A percentile compares a stretch with the other conserved stretches of the same genome.
These are phyloP conservation scores for Tetragonula clypearis DNA, from an alignment of 1,140 invertebrate species.

Conservation along the genomic window DNA sequence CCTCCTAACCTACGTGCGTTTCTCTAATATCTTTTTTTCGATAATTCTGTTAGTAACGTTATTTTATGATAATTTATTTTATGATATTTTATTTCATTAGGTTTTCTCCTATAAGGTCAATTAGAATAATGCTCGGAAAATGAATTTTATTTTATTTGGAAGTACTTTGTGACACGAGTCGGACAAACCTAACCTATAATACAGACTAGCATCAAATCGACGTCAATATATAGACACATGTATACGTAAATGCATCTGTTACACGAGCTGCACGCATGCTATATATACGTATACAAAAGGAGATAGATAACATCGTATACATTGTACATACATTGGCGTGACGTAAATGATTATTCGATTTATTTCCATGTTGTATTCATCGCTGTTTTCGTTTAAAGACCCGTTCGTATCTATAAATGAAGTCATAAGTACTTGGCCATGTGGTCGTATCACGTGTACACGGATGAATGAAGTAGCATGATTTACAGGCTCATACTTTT, in stretches of 20 bases:
- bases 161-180: not conserved
- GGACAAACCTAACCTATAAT: slow-evolving; percentile 29
- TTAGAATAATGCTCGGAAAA: not conserved
- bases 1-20: not conserved
- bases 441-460: slow-evolving; percentile 49
- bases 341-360: slow-evolving; percentile 43
- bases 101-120: not conserved
- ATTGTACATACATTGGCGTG: slow-evolving; percentile 18
- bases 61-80: not conserved
- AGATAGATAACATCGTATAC: slow-evolving; percentile 1
- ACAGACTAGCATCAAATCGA: not conserved
- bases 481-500: slow-evolving; percentile 37
- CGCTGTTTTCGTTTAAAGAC: slow-evolving; percentile 25
- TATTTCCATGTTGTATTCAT: slow-evolving; percentile 14
- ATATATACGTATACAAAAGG: not conserved
- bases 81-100: not conserved
- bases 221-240: not conserved
- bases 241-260: not conserved
- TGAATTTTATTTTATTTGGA: not conserved
- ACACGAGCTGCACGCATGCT: not conserved
- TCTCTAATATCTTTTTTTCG: not conserved
- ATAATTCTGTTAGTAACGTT: not conserved
- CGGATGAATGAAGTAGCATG: slow-evolving; percentile 45
- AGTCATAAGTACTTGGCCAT: slow-evolving; percentile 36
- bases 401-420: slow-evolving; percentile 27